Conservation (phyloP, 2,888 invertebrate genomes). For the Caenorhabditis sp. region DNA sequence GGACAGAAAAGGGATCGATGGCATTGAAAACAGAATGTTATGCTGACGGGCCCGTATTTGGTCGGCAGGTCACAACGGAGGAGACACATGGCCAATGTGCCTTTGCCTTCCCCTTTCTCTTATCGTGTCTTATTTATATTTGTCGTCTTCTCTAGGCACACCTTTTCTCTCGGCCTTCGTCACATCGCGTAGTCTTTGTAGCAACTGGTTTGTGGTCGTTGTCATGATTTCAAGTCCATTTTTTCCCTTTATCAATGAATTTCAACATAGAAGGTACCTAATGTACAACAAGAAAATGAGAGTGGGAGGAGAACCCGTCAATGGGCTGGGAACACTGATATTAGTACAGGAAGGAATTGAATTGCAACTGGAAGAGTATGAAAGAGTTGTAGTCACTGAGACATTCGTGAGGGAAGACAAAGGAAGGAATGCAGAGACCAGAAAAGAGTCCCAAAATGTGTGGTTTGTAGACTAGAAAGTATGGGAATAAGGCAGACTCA, state of each 20-base stretch:
- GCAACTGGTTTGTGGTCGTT: constrained; percentile 23
- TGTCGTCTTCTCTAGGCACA: constrained; percentile 6
- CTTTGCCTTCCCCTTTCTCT: constrained; percentile 10
- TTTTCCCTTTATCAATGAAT: constrained; percentile 13
- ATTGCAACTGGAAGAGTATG: constrained; percentile 2
- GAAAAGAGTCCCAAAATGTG: constrained; percentile 17
- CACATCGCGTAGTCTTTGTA: constrained; percentile 38
- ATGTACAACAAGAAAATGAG: too few relatives aligned
- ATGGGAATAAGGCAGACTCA: constrained; percentile 5
- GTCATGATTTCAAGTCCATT: background rate
- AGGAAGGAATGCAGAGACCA: constrained; percentile 24
- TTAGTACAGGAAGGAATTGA: too few relatives aligned
- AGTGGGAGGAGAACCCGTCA: background rate
- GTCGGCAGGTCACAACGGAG: background rate
- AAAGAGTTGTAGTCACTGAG: too few relatives aligned
- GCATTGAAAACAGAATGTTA: background rate
- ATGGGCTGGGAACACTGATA: too few relatives aligned
- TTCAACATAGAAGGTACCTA: too few relatives aligned
- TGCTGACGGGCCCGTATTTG: background rate
- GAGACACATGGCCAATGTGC: constrained; percentile 13
- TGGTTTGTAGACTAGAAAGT: constrained; percentile 41
- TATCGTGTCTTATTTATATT: constrained; percentile 50
- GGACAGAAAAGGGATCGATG: background rate
- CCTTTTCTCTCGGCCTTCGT: constrained; percentile 7
- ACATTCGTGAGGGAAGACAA: background rate